Evolutionary conservation across 2,797 vertebrate genomes (phyloP).

Genomic region (Channa striata): DNA sequence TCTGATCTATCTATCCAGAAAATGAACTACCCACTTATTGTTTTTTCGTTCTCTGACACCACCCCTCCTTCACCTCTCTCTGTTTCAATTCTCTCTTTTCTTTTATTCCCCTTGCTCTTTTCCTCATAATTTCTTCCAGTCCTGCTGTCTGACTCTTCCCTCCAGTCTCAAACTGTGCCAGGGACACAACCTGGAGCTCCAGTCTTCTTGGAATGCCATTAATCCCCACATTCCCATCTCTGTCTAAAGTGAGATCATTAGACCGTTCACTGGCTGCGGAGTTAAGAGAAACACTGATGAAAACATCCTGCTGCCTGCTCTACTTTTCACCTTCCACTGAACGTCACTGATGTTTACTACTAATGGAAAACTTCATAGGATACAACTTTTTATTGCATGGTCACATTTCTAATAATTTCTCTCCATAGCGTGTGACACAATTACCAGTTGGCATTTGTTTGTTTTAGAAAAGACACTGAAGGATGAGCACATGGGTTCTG

Average conservation of each 20-base stretch:
- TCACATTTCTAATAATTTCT: constrained; percentile 16
- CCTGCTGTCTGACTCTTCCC: constrained; percentile 70
- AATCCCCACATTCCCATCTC: constrained; percentile 74
- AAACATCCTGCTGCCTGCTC: constrained; percentile 65
- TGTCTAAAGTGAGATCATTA: constrained; percentile 84
- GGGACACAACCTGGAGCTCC: constrained; percentile 76
- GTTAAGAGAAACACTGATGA: constrained; percentile 76
- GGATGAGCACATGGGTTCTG: background rate
- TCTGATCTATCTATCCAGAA: constrained; percentile 86
- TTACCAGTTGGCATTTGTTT: constrained; percentile 3
- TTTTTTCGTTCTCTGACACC: constrained; percentile 55
- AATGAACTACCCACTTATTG: constrained; percentile 79
- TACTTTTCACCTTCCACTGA: constrained; percentile 33
- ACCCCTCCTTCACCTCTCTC: constrained; percentile 57
- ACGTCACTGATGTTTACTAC: constrained; percentile 23
- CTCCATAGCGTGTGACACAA: background rate
- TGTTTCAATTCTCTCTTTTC: constrained; percentile 60
- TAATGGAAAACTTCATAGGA: constrained; percentile 1
- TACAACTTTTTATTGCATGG: background rate
- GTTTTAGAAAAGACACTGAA: background rate
- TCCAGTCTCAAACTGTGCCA: constrained; percentile 74
- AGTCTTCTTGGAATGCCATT: constrained; percentile 76
- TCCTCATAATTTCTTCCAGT: constrained; percentile 83
- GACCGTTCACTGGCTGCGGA: constrained; percentile 65
- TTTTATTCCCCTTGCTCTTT: constrained; percentile 66